phyloP scores from a whole-genome alignment of 2,797 vertebrate species.

The Peromyscus attwateri region DNA sequence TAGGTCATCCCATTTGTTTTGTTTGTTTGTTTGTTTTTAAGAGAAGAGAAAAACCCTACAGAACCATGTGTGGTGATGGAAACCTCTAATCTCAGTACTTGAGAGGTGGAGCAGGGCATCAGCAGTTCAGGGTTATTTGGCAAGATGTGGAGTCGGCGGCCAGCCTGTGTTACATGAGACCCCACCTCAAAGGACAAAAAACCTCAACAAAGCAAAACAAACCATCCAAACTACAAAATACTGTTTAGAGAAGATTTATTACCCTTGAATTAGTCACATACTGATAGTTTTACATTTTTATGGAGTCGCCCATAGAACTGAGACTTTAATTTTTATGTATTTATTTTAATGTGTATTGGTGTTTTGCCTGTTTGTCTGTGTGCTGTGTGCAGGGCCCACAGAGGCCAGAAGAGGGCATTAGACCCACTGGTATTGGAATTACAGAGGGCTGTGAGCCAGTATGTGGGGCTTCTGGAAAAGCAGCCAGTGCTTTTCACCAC shows the following conservation, averaged over 20 bases:
- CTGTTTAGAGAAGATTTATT: conserved; percentile 27
- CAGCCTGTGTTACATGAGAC: not conserved
- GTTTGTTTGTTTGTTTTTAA: not conserved
- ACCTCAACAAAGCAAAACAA: not conserved
- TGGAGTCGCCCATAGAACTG: not conserved
- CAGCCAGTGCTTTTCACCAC: not conserved
- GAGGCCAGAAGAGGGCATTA: not conserved
- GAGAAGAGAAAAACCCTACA: not conserved
- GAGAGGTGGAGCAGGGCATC: not conserved
- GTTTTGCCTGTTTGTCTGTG: not conserved
- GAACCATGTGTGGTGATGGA: not conserved
- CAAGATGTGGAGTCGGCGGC: not conserved
- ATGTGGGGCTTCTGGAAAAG: not conserved
- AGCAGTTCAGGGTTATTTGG: not conserved
- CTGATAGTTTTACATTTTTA: conserved; percentile 34
- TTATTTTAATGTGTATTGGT: not conserved
- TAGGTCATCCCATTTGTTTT: not conserved
- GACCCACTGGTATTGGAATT: not conserved
- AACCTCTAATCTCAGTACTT: too few species aligned
- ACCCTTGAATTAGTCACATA: conserved; percentile 4
- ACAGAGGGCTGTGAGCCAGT: not conserved
- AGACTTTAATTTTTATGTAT: not conserved
- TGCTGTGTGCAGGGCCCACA: not conserved
- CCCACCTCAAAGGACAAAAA: not conserved
- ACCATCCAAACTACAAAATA: not conserved